Base-by-base conservation (phyloP, 1,140 invertebrate genomes). In the Drosophila nebulosa region DNA sequence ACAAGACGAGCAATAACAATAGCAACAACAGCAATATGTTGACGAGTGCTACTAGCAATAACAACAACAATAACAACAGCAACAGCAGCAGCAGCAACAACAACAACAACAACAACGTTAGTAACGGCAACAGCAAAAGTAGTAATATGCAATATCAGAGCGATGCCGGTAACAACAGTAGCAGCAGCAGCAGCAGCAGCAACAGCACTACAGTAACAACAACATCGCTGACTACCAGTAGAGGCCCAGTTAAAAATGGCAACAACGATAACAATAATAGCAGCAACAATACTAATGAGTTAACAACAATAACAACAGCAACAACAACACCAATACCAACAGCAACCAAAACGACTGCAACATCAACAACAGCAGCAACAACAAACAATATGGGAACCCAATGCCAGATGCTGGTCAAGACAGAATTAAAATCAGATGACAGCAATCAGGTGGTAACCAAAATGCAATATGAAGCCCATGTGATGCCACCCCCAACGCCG, bases 161-260 rank as follows among this genome's bases (percentile, higher is more conserved):
- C 68, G 68, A 63, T 69, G 52, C 57, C 73, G 61, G 46, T 64
- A 66, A 42, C 18, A 67, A 5, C 55, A 69, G 18, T 71, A 68
- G 35, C 18, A 67, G 6, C 55, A 69, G 18, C 74, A 68, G 35
- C 69, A 55, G 69, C 69, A 64, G 62, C 66, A 55, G 65, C 79
- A 50, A 77, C 69, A 64, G 16, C 74, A 36, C 69, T n/a, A 58
- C 64, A 57, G 61, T 67, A 46, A 59, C 66, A 66, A 56, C 65
- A 36, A 74, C 71, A 74, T 32, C 27, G 73, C 60, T 72, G 78
- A 66, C 68, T 83, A 84, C 89, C 89, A 89, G 81, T 90, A 90
- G 89, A 74, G 89, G 89, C 84, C 89, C 89, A 90, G 89, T 85
- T 69, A 90, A 86, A 90, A 90, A 89, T 76, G 63, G 22, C 60